These are phyloP conservation scores for Pammene aurita DNA, from an alignment of 2,888 invertebrate species.

Conservation along the genomic window DNA sequence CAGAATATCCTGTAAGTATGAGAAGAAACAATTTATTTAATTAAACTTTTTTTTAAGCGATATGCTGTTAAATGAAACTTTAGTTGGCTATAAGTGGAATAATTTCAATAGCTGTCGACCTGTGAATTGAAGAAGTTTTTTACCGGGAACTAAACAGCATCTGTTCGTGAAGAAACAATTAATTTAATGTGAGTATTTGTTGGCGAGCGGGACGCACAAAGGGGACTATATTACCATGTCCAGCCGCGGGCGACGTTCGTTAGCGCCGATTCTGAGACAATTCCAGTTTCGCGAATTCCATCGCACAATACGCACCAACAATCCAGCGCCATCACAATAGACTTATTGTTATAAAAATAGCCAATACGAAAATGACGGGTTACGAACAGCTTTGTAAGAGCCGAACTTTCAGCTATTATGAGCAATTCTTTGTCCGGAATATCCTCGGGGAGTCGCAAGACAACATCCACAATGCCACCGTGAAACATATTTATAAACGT, in stretches of 20 bases:
- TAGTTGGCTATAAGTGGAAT: background rate
- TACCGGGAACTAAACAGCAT: slow-evolving; percentile 33
- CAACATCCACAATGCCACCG: slow-evolving; percentile 74
- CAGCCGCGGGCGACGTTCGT: slow-evolving; percentile 66
- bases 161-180: slow-evolving; percentile 43
- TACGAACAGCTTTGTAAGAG: slow-evolving; percentile 71
- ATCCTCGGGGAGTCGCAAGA: slow-evolving; percentile 77
- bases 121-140: slow-evolving; percentile 15
- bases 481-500: slow-evolving; percentile 79
- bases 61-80: background rate
- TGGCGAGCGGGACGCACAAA: slow-evolving; percentile 37
- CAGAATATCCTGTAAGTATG: slow-evolving; percentile 22
- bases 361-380: slow-evolving; percentile 83
- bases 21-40: slow-evolving; percentile 41
- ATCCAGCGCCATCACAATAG: slow-evolving; percentile 69
- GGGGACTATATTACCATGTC: slow-evolving; percentile 48
- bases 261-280: slow-evolving; percentile 73
- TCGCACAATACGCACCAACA: slow-evolving; percentile 69
- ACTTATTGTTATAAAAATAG: slow-evolving; percentile 80
- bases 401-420: slow-evolving; percentile 74
- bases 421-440: slow-evolving; percentile 73
- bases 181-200: slow-evolving; percentile 43
- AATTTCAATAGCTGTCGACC: slow-evolving; percentile 2
- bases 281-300: slow-evolving; percentile 79
- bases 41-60: slow-evolving; percentile 37